Conservation (phyloP, 2,888 invertebrate species). For the Drosophila lutescens region DNA sequence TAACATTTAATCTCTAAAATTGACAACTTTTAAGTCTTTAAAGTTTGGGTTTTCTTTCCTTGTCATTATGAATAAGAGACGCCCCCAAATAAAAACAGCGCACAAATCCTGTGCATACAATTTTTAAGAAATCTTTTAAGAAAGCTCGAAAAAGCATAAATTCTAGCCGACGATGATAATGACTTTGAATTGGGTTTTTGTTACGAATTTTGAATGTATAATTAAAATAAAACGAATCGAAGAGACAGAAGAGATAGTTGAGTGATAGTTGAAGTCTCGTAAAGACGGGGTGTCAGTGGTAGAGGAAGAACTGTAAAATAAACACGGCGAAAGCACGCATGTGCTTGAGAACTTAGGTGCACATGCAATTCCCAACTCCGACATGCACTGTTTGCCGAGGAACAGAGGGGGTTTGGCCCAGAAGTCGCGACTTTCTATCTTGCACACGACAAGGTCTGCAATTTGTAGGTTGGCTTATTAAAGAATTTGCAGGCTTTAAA, state of each 20-base stretch:
- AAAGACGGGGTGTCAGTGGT: too few relatives aligned
- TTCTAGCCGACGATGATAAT: constrained; percentile 27
- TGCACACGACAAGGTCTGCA: background rate
- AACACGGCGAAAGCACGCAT: constrained; percentile 52
- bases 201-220: constrained; percentile 71
- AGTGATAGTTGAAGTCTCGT: background rate
- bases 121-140: background rate
- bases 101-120: background rate
- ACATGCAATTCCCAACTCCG: constrained; percentile 49
- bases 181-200: constrained; percentile 63
- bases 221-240: constrained; percentile 32
- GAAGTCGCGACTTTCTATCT: constrained; percentile 3
- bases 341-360: constrained; percentile 15
- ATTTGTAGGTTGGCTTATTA: background rate
- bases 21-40: background rate
- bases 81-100: background rate
- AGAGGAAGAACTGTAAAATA: constrained; percentile 33
- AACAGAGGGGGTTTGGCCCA: background rate
- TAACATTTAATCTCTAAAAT: background rate
- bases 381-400: constrained; percentile 24
- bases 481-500: too few relatives aligned
- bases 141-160: background rate
- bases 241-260: background rate
- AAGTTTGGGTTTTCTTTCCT: too few relatives aligned
- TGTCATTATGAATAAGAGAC: background rate